Evolutionary conservation across 1,140 invertebrate genomes (phyloP).

Genomic region (Ptiloglossa arizonensis): DNA sequence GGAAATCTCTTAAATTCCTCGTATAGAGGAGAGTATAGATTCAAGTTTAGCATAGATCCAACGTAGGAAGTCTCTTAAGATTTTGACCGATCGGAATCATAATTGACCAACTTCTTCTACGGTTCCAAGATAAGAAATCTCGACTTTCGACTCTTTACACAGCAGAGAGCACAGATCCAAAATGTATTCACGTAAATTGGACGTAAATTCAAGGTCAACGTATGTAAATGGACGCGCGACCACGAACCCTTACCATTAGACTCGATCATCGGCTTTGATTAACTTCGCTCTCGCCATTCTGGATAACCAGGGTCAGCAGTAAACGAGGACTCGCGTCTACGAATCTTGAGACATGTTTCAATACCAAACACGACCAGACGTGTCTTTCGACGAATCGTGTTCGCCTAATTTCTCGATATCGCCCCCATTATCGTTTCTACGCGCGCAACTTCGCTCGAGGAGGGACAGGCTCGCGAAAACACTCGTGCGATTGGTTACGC

Average conservation of each 20-base stretch:
- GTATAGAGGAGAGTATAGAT: too few relatives aligned
- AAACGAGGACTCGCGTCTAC: conserved; percentile 2
- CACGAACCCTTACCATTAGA: conserved; percentile 45
- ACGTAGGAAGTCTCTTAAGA: too few relatives aligned
- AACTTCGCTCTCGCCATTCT: background rate
- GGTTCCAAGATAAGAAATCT: too few relatives aligned
- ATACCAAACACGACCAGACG: background rate
- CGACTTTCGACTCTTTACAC: too few relatives aligned
- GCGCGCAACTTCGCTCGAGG: background rate
- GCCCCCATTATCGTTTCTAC: background rate
- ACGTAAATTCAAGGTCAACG: too few relatives aligned
- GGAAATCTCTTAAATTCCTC: too few relatives aligned
- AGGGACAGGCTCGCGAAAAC: conserved; percentile 6
- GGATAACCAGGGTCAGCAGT: background rate
- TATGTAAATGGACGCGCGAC: too few relatives aligned
- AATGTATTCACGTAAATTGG: too few relatives aligned
- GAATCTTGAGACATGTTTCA: conserved; percentile 31
- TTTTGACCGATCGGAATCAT: too few relatives aligned
- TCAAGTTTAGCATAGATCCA: too few relatives aligned
- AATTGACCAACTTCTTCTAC: too few relatives aligned
- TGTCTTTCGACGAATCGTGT: background rate
- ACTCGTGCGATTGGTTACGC: conserved; percentile 4
- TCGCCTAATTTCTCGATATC: conserved; percentile 1
- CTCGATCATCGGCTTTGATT: conserved; percentile 50
- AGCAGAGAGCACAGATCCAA: too few relatives aligned